These are phyloP conservation scores for Caradrina kadenii DNA, from an alignment of 2,888 invertebrate species.

Conservation along the genomic window DNA sequence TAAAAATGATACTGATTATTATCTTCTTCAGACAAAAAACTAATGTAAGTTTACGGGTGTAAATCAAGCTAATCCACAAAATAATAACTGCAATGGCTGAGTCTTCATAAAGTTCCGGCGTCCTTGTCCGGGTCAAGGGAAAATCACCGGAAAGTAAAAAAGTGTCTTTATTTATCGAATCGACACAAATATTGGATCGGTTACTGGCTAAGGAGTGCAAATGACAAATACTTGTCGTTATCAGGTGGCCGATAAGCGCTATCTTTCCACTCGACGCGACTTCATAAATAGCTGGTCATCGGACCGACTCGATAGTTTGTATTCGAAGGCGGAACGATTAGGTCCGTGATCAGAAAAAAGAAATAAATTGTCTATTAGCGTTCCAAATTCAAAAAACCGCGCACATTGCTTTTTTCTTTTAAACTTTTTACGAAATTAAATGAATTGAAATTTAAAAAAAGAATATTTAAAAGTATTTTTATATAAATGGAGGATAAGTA, in stretches of 20 bases:
- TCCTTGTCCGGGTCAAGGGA: slow-evolving; percentile 62
- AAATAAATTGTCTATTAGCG: slow-evolving; percentile 29
- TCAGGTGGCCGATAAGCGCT: slow-evolving; percentile 83
- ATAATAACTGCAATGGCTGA: neutral
- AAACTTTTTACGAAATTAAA: neutral
- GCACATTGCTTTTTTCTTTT: slow-evolving; percentile 5
- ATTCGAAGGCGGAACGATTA: slow-evolving; percentile 62
- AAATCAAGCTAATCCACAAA: neutral
- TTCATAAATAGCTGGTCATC: slow-evolving; percentile 80
- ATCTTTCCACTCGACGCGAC: slow-evolving; percentile 76
- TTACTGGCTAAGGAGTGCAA: slow-evolving; percentile 75
- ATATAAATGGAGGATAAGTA: slow-evolving; percentile 63
- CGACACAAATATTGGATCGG: slow-evolving; percentile 68
- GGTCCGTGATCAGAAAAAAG: slow-evolving; percentile 34
- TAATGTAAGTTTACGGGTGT: too few species aligned
- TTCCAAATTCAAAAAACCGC: slow-evolving; percentile 55
- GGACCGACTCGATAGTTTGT: slow-evolving; percentile 71
- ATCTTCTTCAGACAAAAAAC: too few species aligned
- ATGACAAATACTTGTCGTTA: slow-evolving; percentile 83
- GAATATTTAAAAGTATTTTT: slow-evolving; percentile 13
- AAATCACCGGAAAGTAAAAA: slow-evolving; percentile 58
- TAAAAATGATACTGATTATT: neutral
- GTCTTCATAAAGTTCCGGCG: neutral
- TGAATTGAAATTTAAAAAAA: neutral
- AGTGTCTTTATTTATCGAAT: slow-evolving; percentile 54